Base-by-base conservation (phyloP, 2,797 vertebrate genomes). In the Xiphorhynchus erythropygius region DNA sequence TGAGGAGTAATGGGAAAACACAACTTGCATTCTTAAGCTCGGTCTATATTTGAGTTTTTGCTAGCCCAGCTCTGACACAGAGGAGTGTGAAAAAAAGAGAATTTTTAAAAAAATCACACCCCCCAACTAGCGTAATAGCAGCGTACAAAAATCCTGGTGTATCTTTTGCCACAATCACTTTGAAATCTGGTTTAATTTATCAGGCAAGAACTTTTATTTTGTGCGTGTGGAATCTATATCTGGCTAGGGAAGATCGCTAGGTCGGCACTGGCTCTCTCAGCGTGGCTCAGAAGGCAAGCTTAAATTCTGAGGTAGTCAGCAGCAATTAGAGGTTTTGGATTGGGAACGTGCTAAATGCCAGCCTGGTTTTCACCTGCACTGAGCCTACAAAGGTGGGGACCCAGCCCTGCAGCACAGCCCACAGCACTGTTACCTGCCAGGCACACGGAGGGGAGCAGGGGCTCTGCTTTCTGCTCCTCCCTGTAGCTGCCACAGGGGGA, bases 101-200 rank as follows among this genome's bases (percentile, higher is more conserved):
- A 8, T 3, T 28, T 9, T n/a, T n/a, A 24, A 42, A 35, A 75
- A 44, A 33, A 53, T 63, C 88, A 57, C 62, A 84, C 18, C 18
- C 23, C 77, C 53, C 86, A 65, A 67, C 33, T 37, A 57, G 56
- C 0, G 0, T 65, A 93, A 56, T 13, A 82, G 60, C 39, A 60
- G 67, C 4, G 11, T 37, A 82, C 23, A 88, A 93, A 91, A 88
- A 11, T 39, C 67, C 37, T 82, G 24, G 4, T 25, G 8, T 9
- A 57, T 44, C 67, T 76, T 75, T 63, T 82, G 70, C 77, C 67
- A 89, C 89, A 89, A 93, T 81, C 32, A 35, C 32, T 93, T 69
- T 59, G 77, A 95, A 93, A 79, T 81, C 46, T 87, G 41, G 3
- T 92, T 94, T 84, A 90, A 95, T 84, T 76, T 69, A 86, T 63